phyloP scores from a whole-genome alignment of 2,113 vertebrate genomes.

The Corydoras sp. region DNA sequence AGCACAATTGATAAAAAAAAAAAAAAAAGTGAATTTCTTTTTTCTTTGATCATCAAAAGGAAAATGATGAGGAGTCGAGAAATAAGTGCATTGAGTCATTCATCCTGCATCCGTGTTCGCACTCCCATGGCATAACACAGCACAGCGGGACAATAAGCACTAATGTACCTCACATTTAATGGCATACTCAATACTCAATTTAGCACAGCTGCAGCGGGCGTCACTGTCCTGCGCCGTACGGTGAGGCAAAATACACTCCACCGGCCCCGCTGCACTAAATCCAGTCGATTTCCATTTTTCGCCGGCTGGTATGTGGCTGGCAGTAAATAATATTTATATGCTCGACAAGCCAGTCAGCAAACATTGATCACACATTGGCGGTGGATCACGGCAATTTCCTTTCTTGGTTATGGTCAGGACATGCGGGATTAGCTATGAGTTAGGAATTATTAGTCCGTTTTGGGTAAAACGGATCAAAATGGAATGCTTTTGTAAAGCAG shows the following conservation, averaged over 20 bases:
- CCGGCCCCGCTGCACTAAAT: background rate
- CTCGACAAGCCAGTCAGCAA: background rate
- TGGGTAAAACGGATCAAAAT: constrained; percentile 5
- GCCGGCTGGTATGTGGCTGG: background rate
- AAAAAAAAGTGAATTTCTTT: too few relatives aligned
- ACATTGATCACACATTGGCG: background rate
- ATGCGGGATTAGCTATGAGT: too few relatives aligned
- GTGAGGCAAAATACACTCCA: background rate
- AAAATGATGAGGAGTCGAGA: constrained; percentile 15
- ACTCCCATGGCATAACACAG: background rate
- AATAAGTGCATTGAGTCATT: constrained; percentile 4
- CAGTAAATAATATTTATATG: background rate
- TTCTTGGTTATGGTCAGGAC: background rate
- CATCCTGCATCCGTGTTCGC: constrained; percentile 8
- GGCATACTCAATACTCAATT: constrained; percentile 10
- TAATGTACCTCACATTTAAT: constrained; percentile 2
- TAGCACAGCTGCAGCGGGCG: background rate
- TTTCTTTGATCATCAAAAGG: constrained; percentile 1
- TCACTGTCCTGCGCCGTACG: background rate
- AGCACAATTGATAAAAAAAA: too few relatives aligned
- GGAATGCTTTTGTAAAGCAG: background rate
- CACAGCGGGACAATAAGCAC: constrained; percentile 3
- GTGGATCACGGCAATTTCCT: background rate
- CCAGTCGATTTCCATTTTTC: background rate
- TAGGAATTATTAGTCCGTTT: background rate